Evolutionary conservation across 2,888 invertebrate genomes (phyloP), one percentile per base, ranked within the genome.

Genomic region (Tricholauxania praeusta): DNA sequence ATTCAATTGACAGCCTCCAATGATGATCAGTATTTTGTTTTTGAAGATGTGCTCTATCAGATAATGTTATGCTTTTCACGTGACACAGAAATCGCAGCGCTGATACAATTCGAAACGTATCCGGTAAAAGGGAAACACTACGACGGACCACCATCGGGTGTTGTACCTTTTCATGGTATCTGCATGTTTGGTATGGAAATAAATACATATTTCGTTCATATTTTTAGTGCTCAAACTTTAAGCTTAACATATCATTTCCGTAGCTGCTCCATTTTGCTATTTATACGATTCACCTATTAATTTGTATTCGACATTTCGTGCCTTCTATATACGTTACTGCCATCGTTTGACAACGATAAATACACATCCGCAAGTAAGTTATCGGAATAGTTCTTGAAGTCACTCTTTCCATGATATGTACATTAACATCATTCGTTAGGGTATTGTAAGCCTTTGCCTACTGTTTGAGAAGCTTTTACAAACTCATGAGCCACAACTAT

Each of bases 21-120:
- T 86, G 98, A 98, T 84, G 98, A 98, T 86, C 98, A 98, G 85
- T 98, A 98, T 86, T 98, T 98, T 86, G 97, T 98, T 0, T 98
- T 97, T 86, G 98, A 98, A 89, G 98, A 98, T 87, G 92, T 97
- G 71, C 88, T 98, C 1, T 96, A 96, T 87, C 97, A 98, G 90
- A 94, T 95, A 84, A 92, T 96, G 91, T 86, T 98, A 70, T 96
- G 96, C 82, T 98, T 98, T 87, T 96, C 96, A 14, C 91, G 98
- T 73, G 98, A 98, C 87, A 90, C 92, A 0, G 93, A 94, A 81
- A 91, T 97, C 53, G 88, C 95, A 78, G 91, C 92, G 68, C 91
- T 92, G 72, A 91, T 96, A 71, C 91, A 92, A 64, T 90, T 89
- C 15, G 90, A 89, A 65, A 78, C 78, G 1, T 82, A 82, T 75